Base-by-base conservation (phyloP, 2,113 vertebrate genomes). In the Chelonoidis abingdonii region DNA sequence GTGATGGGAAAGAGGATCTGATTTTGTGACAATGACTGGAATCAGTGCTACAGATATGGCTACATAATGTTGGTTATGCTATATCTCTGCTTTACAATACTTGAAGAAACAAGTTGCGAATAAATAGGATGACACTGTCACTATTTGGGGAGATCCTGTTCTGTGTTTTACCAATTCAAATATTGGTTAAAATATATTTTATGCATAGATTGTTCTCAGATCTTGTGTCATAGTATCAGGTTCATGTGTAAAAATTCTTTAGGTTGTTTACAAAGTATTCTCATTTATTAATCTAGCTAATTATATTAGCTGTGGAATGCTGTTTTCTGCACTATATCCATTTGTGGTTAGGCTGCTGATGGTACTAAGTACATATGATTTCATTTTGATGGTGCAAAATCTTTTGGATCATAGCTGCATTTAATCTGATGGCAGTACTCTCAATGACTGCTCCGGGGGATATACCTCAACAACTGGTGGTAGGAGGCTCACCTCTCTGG, bases 31-130 rank as follows among this genome's bases (percentile, higher is more conserved):
- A 47, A 31, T 2, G 4, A 35, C 80, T 88, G 90, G 79, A n/a
- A n/a, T 78, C 53, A 2, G 22, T 22, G 84, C 0, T 88, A 69
- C 35, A 69, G 35, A 69, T 69, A 69, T 69, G 16, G 65, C 17
- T 69, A 69, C 10, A 38, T 69, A 69, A 65, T 21, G 5, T 76
- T 47, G 12, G 65, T 52, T 4, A 0, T 85, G 17, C 0, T 0
- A 1, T n/a, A 8, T 9, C 3, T 56, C 22, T 25, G 6, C 47
- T 24, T 78, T 4, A 44, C 86, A 0, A 0, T 53, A 75, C 13
- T 44, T n/a, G 52, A 35, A 38, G 5, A 49, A 4, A 1, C 65
- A 81, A 65, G 65, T 53, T 65, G 54, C 78, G 59, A 80, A 53
- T 0, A 27, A 59, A 69, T 21, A 24, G 38, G 10, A 44, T 22